phyloP scores from a whole-genome alignment of 2,888 invertebrate species.

The Chironomus tentans region DNA sequence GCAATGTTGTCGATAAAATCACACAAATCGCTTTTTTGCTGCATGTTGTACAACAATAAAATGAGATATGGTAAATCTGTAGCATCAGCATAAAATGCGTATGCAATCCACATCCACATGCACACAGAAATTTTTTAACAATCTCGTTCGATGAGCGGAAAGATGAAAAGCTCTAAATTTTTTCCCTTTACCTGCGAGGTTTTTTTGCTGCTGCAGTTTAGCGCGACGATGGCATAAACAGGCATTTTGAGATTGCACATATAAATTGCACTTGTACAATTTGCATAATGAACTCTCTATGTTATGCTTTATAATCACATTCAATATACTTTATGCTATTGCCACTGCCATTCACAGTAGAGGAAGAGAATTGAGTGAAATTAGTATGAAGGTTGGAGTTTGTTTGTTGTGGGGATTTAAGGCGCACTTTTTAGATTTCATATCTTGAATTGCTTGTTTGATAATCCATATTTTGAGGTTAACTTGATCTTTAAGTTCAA shows the following conservation, averaged over 20 bases:
- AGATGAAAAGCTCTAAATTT: background rate
- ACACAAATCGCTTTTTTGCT: background rate
- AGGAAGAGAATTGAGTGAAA: background rate
- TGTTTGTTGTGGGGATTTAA: too few relatives aligned
- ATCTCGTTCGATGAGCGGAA: background rate
- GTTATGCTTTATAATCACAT: conserved; percentile 19
- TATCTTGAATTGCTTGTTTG: too few relatives aligned
- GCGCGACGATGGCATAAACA: background rate
- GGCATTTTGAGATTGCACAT: background rate
- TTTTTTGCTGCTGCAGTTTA: background rate
- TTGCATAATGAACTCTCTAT: conserved; percentile 24
- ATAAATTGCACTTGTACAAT: conserved; percentile 26
- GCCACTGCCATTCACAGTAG: background rate
- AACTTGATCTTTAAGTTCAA: too few relatives aligned
- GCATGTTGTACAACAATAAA: background rate
- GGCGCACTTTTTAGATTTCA: too few relatives aligned
- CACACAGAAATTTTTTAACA: background rate
- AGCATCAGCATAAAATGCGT: background rate
- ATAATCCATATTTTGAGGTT: too few relatives aligned
- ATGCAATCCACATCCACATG: background rate
- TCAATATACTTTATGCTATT: background rate
- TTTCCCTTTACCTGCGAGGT: background rate
- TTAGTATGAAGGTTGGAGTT: too few relatives aligned
- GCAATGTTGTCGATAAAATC: background rate
- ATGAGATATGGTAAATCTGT: too few relatives aligned